Percentiles rank a stretch among this genome's conserved stretches.
phyloP scores from a whole-genome alignment of 2,113 vertebrate genomes.

The Sceloporus undulatus region DNA sequence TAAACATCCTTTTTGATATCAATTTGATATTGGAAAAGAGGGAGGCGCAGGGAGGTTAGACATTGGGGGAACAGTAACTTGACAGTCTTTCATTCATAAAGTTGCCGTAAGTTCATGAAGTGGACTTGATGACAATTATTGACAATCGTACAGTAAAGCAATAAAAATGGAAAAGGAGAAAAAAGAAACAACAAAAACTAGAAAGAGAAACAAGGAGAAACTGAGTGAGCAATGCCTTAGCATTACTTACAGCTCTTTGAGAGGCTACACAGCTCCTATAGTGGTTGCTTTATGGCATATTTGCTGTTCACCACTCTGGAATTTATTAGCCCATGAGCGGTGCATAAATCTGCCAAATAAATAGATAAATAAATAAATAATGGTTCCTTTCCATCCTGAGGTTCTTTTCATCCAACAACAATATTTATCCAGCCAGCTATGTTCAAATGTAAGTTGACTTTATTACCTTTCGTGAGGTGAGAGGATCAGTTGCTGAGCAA shows the following conservation, averaged over 20 bases:
- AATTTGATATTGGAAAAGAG: too few relatives aligned
- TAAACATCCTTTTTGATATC: too few relatives aligned
- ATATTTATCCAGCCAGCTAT: constrained; percentile 59
- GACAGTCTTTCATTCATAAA: too few relatives aligned
- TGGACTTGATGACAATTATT: too few relatives aligned
- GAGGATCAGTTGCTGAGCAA: constrained; percentile 73
- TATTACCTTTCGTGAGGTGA: constrained; percentile 71
- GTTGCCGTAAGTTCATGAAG: too few relatives aligned
- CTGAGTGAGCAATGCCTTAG: background rate
- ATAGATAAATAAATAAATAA: background rate
- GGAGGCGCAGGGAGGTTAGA: too few relatives aligned
- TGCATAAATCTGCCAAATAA: background rate
- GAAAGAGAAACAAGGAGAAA: too few relatives aligned
- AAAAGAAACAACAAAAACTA: background rate
- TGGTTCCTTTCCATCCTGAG: background rate
- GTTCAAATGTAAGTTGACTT: constrained; percentile 61
- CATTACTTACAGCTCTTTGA: background rate
- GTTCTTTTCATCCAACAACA: constrained; percentile 54
- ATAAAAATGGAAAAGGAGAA: too few relatives aligned
- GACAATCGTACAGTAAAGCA: too few relatives aligned
- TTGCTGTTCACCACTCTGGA: background rate
- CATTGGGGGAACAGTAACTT: too few relatives aligned
- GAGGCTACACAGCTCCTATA: background rate
- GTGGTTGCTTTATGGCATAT: background rate
- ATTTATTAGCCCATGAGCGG: too few relatives aligned